Evolutionary conservation across 2,113 vertebrate genomes (phyloP).

Genomic region (Balaenoptera acutorostrata): DNA sequence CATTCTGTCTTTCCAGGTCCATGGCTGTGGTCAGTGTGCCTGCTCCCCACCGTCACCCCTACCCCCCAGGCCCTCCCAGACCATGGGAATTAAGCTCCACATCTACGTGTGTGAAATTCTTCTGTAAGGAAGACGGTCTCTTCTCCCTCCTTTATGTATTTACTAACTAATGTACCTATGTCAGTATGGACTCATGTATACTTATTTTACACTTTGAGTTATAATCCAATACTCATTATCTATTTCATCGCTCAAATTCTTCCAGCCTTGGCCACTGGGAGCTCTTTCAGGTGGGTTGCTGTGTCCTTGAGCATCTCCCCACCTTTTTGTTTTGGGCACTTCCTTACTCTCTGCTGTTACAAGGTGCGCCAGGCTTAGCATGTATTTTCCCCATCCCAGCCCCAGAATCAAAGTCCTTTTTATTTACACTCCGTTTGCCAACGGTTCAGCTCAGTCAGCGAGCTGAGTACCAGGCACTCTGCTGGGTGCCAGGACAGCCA

Average conservation of each 20-base stretch:
- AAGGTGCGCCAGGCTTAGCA: background rate
- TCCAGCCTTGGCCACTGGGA: no score
- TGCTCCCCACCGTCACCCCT: background rate
- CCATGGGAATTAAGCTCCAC: background rate
- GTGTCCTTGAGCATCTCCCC: background rate
- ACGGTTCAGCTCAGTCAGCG: rapidly evolving
- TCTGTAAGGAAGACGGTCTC: background rate
- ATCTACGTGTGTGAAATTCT: background rate
- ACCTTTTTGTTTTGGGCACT: background rate
- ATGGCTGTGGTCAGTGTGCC: no score
- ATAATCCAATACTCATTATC: background rate
- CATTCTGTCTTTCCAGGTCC: background rate
- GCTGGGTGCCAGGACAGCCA: background rate
- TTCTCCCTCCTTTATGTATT: background rate
- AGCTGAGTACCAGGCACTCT: background rate
- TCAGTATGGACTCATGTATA: rapidly evolving
- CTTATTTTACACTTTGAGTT: background rate
- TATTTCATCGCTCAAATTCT: background rate
- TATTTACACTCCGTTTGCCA: background rate
- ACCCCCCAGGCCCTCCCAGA: background rate
- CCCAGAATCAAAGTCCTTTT: background rate
- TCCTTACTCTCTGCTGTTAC: background rate
- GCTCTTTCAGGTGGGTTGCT: background rate
- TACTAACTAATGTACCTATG: background rate
- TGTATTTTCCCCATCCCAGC: background rate